Conservation (phyloP, 2,797 vertebrate genomes). For the Epinephelus malabaricus region DNA sequence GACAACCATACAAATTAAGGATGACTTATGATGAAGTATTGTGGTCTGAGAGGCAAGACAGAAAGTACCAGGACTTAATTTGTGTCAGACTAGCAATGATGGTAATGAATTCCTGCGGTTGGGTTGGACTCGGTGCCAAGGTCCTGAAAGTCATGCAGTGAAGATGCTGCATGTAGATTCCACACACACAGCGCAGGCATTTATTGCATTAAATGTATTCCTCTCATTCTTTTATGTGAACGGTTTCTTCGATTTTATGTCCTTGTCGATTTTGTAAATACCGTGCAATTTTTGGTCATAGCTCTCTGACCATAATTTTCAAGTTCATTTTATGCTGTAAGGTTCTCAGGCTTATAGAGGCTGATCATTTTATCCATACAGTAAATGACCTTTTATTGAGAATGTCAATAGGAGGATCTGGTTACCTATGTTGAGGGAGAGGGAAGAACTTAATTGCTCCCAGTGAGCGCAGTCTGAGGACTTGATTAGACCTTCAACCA, state of each 20-base stretch:
- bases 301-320: conserved; percentile 60
- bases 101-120: conserved; percentile 87
- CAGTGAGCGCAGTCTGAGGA: conserved; percentile 85
- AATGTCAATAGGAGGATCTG: conserved; percentile 86
- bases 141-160: conserved; percentile 73
- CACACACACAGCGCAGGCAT: conserved; percentile 41
- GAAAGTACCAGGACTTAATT: conserved; percentile 86
- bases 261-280: conserved; percentile 65
- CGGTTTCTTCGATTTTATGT: conserved; percentile 69
- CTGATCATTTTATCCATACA: conserved; percentile 83
- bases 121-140: conserved; percentile 75
- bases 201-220: conserved; percentile 58
- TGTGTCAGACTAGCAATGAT: conserved; percentile 84
- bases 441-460: conserved; percentile 87
- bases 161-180: conserved; percentile 69
- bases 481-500: conserved; percentile 88
- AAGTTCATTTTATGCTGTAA: conserved; percentile 61
- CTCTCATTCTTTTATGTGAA: conserved; percentile 54
- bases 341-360: conserved; percentile 63
- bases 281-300: conserved; percentile 42
- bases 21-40: conserved; percentile 85
- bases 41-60: conserved; percentile 82
- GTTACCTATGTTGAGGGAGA: conserved; percentile 84
- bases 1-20: conserved; percentile 83
- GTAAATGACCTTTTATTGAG: conserved; percentile 86